phyloP scores from a whole-genome alignment of 2,797 vertebrate species.

The Pseudochirops cupreus region DNA sequence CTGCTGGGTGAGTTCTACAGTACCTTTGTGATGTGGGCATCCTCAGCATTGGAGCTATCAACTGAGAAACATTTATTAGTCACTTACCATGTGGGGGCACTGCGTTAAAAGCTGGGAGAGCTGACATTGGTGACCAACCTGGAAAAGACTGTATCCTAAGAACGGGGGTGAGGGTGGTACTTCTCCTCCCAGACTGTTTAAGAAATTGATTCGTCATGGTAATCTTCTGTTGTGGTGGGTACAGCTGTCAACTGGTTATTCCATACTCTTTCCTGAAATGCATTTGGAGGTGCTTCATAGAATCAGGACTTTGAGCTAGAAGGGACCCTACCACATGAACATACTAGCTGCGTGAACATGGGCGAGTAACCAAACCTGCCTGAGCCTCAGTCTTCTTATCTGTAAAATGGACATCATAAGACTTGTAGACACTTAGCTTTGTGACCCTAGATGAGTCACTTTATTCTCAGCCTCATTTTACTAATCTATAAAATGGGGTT shows the following conservation, averaged over 20 bases:
- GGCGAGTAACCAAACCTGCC: too few species aligned
- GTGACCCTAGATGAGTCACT: neutral
- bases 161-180: neutral
- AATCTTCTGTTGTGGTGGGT: constrained; percentile 39
- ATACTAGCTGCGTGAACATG: neutral
- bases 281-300: neutral
- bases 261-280: neutral
- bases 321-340: too few species aligned
- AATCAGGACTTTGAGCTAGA: constrained; percentile 4
- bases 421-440: neutral
- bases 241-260: neutral
- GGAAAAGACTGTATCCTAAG: neutral
- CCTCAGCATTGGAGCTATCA: neutral
- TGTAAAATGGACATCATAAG: neutral
- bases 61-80: neutral
- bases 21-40: neutral
- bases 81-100: neutral
- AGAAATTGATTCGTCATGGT: neutral
- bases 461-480: neutral
- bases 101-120: neutral
- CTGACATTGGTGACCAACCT: neutral
- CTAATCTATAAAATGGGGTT: neutral
- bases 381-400: neutral
- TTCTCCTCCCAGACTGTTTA: neutral
- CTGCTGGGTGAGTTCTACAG: neutral